Percentiles rank a stretch among this genome's conserved stretches.
Conservation (phyloP, 2,888 invertebrate genomes). For the Apamea monoglypha region DNA sequence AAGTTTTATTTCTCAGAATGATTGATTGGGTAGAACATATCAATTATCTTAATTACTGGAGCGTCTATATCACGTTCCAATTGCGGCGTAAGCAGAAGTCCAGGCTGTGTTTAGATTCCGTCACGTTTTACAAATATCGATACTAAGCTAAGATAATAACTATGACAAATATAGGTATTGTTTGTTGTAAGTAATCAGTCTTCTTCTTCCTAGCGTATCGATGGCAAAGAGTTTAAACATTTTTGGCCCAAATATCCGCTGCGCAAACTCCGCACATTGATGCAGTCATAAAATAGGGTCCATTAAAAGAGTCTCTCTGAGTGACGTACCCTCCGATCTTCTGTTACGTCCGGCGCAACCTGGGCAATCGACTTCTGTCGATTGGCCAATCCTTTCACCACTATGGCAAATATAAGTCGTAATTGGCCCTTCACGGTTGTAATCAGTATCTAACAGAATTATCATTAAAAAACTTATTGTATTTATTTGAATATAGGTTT, state of each 20-base stretch:
- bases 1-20: conserved; percentile 43
- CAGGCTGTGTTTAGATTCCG: background rate
- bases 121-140: conserved; percentile 29
- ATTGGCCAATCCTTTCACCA: background rate
- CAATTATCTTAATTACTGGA: conserved; percentile 27
- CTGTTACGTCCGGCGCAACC: background rate
- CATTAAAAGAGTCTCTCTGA: background rate
- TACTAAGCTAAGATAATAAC: too few relatives aligned
- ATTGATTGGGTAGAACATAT: conserved; percentile 5
- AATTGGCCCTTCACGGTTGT: background rate
- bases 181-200: background rate
- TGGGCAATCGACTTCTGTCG: too few relatives aligned
- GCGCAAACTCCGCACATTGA: background rate
- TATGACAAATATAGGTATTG: background rate
- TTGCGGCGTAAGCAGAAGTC: background rate
- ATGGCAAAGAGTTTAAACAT: background rate
- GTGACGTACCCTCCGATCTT: background rate
- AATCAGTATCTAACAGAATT: background rate
- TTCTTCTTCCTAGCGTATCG: background rate
- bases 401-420: background rate
- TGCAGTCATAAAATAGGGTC: background rate
- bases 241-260: background rate
- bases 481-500: background rate
- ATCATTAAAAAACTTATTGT: background rate
- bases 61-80: conserved; percentile 27